These are phyloP conservation scores for Coluber constrictor DNA, from an alignment of 2,797 vertebrate species.

Conservation along the genomic window DNA sequence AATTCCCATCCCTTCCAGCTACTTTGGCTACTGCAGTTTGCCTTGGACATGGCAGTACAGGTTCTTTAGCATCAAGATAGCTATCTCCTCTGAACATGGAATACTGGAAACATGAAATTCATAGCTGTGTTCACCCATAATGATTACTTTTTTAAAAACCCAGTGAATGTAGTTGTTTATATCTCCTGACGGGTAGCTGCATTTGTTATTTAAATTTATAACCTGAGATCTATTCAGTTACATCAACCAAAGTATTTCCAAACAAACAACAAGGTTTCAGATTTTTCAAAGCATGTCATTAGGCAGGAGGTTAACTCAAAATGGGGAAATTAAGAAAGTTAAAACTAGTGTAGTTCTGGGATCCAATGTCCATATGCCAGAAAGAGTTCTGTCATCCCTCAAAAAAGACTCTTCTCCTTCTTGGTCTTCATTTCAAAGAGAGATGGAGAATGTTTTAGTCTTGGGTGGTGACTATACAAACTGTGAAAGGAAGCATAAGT, in stretches of 20 bases:
- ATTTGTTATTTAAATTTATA: not conserved
- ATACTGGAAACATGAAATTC: not conserved
- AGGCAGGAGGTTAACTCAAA: not conserved
- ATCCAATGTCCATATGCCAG: not conserved
- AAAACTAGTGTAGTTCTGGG: not conserved
- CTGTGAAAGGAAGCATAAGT: not conserved
- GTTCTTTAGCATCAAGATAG: not conserved
- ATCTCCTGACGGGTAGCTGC: not conserved
- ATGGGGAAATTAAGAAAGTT: not conserved
- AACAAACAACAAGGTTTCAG: not conserved
- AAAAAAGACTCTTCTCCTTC: not conserved
- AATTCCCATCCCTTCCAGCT: not conserved
- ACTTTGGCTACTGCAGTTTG: not conserved
- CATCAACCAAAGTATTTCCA: not conserved
- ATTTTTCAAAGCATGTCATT: not conserved
- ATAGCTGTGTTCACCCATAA: not conserved
- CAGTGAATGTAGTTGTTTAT: not conserved
- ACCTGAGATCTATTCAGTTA: not conserved
- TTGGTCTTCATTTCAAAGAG: not conserved
- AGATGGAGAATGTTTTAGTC: not conserved
- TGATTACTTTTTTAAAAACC: not conserved
- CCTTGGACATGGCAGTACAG: not conserved
- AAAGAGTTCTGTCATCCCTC: not conserved
- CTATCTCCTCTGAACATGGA: not conserved
- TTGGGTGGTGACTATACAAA: not conserved